A percentile compares a stretch with the other conserved stretches of the same genome.
Evolutionary conservation across 2,888 invertebrate species (phyloP).

Genomic region (Drosophila emarginata): DNA sequence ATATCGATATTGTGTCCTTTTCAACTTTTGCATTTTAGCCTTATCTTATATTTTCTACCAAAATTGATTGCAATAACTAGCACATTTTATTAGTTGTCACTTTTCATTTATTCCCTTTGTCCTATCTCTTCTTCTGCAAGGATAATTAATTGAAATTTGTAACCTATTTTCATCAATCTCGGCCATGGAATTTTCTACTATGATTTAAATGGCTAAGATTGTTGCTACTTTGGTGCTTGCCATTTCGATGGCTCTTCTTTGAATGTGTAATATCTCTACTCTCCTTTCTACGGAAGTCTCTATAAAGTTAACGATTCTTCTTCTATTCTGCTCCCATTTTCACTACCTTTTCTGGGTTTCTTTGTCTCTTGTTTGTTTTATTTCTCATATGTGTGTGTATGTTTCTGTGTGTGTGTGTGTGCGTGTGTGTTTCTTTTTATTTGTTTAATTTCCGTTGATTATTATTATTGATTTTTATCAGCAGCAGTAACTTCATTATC

Average conservation of each 20-base stretch:
- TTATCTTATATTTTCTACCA: too few species aligned
- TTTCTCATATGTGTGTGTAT: conserved; percentile 1
- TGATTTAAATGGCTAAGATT: too few species aligned
- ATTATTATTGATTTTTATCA: conserved; percentile 16
- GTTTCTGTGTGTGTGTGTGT: neutral
- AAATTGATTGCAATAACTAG: too few species aligned
- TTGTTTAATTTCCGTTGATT: conserved; percentile 15
- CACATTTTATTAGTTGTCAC: too few species aligned
- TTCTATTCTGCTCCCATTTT: neutral
- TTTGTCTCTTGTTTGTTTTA: conserved; percentile 10
- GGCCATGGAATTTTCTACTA: too few species aligned
- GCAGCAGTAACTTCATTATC: neutral
- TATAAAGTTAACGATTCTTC: neutral
- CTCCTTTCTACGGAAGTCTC: neutral
- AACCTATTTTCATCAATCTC: too few species aligned
- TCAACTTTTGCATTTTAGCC: neutral
- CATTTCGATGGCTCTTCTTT: neutral
- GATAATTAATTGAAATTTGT: too few species aligned
- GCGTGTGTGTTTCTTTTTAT: neutral
- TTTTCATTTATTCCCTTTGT: too few species aligned
- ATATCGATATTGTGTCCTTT: neutral
- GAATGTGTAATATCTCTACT: neutral
- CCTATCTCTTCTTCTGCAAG: too few species aligned
- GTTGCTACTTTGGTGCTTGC: too few species aligned
- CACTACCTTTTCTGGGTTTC: conserved; percentile 4